Percentiles rank a stretch among this genome's conserved stretches.
phyloP scores from a whole-genome alignment of 1,140 invertebrate species.

The Bombus waltoni region DNA sequence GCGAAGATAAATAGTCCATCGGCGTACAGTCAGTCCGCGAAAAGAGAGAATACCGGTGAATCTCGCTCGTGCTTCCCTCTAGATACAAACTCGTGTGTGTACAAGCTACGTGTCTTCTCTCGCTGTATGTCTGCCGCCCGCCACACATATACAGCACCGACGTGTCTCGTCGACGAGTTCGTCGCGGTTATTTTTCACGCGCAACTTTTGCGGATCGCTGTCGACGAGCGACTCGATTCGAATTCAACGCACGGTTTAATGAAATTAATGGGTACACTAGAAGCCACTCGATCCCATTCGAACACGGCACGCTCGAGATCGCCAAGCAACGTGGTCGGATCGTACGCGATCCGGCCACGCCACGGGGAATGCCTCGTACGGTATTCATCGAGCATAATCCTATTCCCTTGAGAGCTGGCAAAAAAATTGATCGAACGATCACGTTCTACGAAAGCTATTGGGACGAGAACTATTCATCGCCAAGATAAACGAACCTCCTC shows the following conservation, averaged over 20 bases:
- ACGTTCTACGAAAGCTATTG: background rate
- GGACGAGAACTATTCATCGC: background rate
- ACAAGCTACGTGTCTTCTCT: background rate
- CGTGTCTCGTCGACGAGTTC: constrained; percentile 42
- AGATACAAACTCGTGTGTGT: constrained; percentile 33
- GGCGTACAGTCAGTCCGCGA: constrained; percentile 53
- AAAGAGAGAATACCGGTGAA: constrained; percentile 36
- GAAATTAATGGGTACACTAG: constrained; percentile 39
- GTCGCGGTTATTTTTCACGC: constrained; percentile 59
- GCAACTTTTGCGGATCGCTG: constrained; percentile 25
- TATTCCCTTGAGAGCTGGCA: background rate
- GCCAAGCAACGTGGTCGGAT: background rate
- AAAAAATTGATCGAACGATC: constrained; percentile 28
- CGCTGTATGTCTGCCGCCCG: background rate
- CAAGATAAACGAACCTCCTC: constrained; percentile 1
- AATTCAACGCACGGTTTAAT: constrained; percentile 43
- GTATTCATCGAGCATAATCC: constrained; percentile 5
- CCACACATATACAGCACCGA: constrained; percentile 30
- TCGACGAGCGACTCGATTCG: background rate
- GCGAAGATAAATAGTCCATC: constrained; percentile 73
- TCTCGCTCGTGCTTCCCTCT: constrained; percentile 46
- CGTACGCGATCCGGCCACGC: background rate
- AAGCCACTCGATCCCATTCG: constrained; percentile 33
- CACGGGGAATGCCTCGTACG: too few species aligned
- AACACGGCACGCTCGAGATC: background rate